Conservation (phyloP, 2,888 invertebrate genomes). For the Acronicta aceris region DNA sequence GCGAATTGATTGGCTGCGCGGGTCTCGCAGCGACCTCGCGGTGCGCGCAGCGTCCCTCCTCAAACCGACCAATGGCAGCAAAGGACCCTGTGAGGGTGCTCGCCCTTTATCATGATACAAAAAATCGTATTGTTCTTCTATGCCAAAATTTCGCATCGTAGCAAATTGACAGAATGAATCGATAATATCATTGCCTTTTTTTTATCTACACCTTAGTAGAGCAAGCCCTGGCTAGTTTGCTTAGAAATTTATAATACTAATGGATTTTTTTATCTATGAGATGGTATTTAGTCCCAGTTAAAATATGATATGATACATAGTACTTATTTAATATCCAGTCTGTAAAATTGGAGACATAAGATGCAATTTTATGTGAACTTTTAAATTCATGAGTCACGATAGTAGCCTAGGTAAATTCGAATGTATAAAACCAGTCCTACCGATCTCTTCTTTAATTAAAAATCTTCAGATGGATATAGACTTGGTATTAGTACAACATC, state of each 20-base stretch:
- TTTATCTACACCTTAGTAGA: constrained; percentile 1
- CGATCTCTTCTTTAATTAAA: no score
- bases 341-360: no score
- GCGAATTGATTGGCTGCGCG: constrained; percentile 88
- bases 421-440: not conserved
- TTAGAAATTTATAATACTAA: not conserved
- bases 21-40: constrained; percentile 63
- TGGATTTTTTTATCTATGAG: no score
- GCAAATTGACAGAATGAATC: constrained; percentile 43
- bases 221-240: not conserved
- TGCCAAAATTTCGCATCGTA: constrained; percentile 49
- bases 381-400: not conserved
- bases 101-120: constrained; percentile 76
- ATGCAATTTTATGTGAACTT: no score
- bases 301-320: no score
- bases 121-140: constrained; percentile 54
- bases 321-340: no score
- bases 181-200: constrained; percentile 34
- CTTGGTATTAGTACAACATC: not conserved
- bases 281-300: no score
- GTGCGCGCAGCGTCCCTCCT: constrained; percentile 73
- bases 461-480: not conserved
- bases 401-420: not conserved
- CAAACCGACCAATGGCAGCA: constrained; percentile 73
- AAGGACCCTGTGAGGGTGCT: constrained; percentile 74